Conservation (phyloP, 2,888 invertebrate genomes). For the Ochropleura plecta region DNA sequence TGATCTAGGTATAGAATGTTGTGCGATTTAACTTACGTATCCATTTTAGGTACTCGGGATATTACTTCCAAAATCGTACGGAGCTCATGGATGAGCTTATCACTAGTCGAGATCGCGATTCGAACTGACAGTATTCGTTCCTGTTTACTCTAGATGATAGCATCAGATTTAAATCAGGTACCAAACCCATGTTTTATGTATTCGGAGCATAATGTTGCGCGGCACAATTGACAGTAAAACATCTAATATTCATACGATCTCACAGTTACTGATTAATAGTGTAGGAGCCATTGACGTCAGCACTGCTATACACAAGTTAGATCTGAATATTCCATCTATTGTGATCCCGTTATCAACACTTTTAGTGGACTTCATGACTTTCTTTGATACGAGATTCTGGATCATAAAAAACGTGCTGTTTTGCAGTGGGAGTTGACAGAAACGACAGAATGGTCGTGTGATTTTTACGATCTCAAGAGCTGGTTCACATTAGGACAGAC, state of each 20-base stretch:
- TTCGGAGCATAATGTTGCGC: neutral
- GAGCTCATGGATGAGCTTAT: neutral
- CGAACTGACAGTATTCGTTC: slow-evolving; percentile 13
- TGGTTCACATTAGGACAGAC: too few species aligned
- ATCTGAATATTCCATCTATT: slow-evolving; percentile 52
- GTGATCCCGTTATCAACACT: slow-evolving; percentile 42
- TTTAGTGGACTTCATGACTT: slow-evolving; percentile 6
- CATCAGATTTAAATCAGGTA: slow-evolving; percentile 20
- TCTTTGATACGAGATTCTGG: neutral
- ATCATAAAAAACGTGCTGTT: neutral
- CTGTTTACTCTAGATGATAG: neutral
- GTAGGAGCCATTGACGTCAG: slow-evolving; percentile 53
- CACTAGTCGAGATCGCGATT: neutral
- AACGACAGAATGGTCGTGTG: neutral
- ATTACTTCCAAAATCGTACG: neutral
- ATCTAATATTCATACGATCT: slow-evolving; percentile 24
- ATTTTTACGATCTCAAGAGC: too few species aligned
- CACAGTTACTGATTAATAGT: slow-evolving; percentile 41
- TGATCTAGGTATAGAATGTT: neutral
- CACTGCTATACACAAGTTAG: slow-evolving; percentile 25
- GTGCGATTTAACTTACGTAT: slow-evolving; percentile 9
- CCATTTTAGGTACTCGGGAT: neutral
- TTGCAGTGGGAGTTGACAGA: neutral
- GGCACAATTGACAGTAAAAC: neutral
- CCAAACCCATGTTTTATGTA: slow-evolving; percentile 30